Conservation (phyloP, 2,888 invertebrate genomes). For the Gryllus longicercus region DNA sequence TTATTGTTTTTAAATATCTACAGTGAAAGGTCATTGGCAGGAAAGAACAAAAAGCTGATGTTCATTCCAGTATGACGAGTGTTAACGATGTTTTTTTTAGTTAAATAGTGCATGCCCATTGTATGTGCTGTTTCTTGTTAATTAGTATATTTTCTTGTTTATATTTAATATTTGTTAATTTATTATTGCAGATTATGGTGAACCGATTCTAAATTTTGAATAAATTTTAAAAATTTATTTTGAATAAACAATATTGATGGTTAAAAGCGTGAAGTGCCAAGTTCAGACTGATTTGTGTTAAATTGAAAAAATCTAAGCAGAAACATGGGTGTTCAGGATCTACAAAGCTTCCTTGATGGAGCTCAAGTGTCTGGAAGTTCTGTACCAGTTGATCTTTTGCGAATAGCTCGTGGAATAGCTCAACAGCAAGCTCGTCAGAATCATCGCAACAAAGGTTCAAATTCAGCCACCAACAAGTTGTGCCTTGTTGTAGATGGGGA, state of each 20-base stretch:
- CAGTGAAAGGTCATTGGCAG: no score
- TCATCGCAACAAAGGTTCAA: constrained; percentile 44
- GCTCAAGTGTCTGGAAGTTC: constrained; percentile 65
- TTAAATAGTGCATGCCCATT: no score
- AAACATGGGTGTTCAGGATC: constrained; percentile 75
- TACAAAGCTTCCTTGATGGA: constrained; percentile 76
- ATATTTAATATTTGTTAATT: neutral
- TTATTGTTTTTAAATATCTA: no score
- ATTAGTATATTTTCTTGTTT: no score
- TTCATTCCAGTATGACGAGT: neutral
- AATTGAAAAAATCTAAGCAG: neutral
- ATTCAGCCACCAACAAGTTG: constrained; percentile 43
- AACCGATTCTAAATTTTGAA: constrained; percentile 19
- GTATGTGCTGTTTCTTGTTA: no score
- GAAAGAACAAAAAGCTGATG: no score
- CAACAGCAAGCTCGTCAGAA: constrained; percentile 53
- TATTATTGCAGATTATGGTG: constrained; percentile 18
- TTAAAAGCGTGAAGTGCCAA: neutral
- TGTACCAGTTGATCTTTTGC: constrained; percentile 74
- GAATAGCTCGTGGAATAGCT: constrained; percentile 64
- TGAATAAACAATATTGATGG: neutral
- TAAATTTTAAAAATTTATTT: neutral
- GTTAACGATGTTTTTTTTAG: neutral
- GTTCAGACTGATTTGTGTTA: neutral
- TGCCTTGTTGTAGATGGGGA: constrained; percentile 85